phyloP scores from a whole-genome alignment of 2,888 invertebrate species.

The Ametastegia equiseti region DNA sequence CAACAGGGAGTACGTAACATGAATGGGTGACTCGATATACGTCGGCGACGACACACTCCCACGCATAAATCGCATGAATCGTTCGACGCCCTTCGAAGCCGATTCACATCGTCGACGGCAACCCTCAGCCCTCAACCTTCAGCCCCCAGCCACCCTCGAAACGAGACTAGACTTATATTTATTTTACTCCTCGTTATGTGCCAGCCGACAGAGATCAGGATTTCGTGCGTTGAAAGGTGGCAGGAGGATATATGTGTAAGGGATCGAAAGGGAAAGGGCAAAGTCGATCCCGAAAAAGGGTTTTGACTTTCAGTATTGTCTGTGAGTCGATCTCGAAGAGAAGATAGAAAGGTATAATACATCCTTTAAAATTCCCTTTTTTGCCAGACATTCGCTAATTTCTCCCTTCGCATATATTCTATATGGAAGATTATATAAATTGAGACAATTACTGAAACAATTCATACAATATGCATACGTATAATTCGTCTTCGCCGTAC shows the following conservation, averaged over 20 bases:
- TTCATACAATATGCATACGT: neutral
- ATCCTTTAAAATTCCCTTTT: neutral
- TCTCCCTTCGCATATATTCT: neutral
- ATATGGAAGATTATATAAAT: neutral
- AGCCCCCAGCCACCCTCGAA: constrained; percentile 8
- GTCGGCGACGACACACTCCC: constrained; percentile 34
- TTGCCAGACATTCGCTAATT: neutral
- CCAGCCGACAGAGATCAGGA: constrained; percentile 31
- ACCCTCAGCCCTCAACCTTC: neutral
- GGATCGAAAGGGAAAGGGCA: neutral
- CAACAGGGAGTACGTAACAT: too few relatives aligned
- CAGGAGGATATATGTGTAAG: neutral
- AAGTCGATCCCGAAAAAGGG: neutral
- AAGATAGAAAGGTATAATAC: neutral
- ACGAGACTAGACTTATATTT: constrained; percentile 43
- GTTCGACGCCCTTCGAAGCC: constrained; percentile 34
- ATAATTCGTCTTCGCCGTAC: neutral
- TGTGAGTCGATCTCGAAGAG: neutral
- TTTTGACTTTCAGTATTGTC: constrained; percentile 3
- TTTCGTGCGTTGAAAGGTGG: constrained; percentile 8
- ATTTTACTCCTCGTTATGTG: constrained; percentile 44
- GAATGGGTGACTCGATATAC: neutral
- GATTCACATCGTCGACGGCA: constrained; percentile 40
- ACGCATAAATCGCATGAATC: constrained; percentile 40
- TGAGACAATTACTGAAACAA: neutral